Evolutionary conservation across 2,888 invertebrate species (phyloP).

Genomic region (Pheosia gnoma): DNA sequence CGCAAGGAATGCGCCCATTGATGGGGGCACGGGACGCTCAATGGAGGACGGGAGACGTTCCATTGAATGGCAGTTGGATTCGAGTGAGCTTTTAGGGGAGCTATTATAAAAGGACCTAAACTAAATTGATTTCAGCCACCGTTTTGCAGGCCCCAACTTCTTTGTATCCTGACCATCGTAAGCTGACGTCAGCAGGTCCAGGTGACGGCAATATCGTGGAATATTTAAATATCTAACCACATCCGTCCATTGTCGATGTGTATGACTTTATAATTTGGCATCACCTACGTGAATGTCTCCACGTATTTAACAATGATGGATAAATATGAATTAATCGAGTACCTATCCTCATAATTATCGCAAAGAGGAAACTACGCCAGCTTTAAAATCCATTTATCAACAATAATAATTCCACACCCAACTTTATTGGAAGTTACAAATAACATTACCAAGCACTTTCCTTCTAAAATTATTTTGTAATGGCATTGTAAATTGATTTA

Average conservation of each 20-base stretch:
- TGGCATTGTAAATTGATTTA: too few relatives aligned
- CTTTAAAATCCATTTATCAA: too few relatives aligned
- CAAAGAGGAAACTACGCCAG: too few relatives aligned
- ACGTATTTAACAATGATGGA: neutral
- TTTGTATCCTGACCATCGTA: neutral
- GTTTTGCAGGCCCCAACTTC: neutral
- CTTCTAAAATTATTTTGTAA: too few relatives aligned
- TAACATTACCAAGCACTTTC: too few relatives aligned
- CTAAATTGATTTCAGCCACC: too few relatives aligned
- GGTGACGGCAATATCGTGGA: neutral
- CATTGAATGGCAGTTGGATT: conserved; percentile 19
- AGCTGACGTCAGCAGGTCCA: neutral
- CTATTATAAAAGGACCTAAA: too few relatives aligned
- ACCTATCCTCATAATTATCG: too few relatives aligned
- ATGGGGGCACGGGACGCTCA: conserved; percentile 41
- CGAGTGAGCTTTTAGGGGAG: too few relatives aligned
- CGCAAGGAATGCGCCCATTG: conserved; percentile 58
- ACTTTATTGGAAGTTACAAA: too few relatives aligned
- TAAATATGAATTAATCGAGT: too few relatives aligned
- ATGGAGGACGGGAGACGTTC: conserved; percentile 39
- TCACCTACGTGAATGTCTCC: neutral
- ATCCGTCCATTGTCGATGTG: neutral
- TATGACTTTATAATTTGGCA: neutral
- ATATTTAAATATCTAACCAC: conserved; percentile 10
- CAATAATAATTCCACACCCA: too few relatives aligned